Conservation (phyloP, 2,888 invertebrate species). For the Nipponacmea schrenckii region DNA sequence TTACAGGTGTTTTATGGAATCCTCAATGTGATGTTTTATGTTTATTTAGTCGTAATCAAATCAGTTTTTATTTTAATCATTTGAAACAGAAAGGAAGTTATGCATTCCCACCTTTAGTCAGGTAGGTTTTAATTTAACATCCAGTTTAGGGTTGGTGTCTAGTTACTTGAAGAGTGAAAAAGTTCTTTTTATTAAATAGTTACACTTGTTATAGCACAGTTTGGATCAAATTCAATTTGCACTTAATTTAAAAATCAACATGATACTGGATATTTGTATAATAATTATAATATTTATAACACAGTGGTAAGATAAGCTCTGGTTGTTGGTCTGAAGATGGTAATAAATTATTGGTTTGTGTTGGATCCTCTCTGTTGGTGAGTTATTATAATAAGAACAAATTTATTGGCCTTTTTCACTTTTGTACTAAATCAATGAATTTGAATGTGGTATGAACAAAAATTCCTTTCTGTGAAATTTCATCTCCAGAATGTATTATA, state of each 20-base stretch:
- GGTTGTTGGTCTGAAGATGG: slow-evolving; percentile 62
- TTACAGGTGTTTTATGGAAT: slow-evolving; percentile 61
- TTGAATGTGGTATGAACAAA: neutral
- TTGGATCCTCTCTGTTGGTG: slow-evolving; percentile 55
- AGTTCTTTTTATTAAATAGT: too few relatives aligned
- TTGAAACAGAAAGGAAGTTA: slow-evolving; percentile 54
- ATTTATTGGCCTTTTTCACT: neutral
- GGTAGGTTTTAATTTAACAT: slow-evolving; percentile 33
- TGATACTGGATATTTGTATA: neutral
- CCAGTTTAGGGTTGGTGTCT: neutral
- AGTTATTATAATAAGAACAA: slow-evolving; percentile 17
- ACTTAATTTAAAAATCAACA: too few relatives aligned
- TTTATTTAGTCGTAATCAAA: slow-evolving; percentile 56
- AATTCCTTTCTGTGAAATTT: neutral
- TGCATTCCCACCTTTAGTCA: slow-evolving; percentile 58
- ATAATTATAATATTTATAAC: slow-evolving; percentile 17
- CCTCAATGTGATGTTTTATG: slow-evolving; percentile 59
- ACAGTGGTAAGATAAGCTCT: slow-evolving; percentile 57
- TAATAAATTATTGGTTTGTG: slow-evolving; percentile 50
- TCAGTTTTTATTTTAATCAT: slow-evolving; percentile 61
- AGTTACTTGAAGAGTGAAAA: too few relatives aligned
- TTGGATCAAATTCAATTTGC: neutral
- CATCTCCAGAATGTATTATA: neutral
- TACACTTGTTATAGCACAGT: too few relatives aligned
- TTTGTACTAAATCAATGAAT: neutral